These are phyloP conservation scores for Drosophila fuyamai DNA, from an alignment of 1,140 invertebrate species.

Conservation along the genomic window DNA sequence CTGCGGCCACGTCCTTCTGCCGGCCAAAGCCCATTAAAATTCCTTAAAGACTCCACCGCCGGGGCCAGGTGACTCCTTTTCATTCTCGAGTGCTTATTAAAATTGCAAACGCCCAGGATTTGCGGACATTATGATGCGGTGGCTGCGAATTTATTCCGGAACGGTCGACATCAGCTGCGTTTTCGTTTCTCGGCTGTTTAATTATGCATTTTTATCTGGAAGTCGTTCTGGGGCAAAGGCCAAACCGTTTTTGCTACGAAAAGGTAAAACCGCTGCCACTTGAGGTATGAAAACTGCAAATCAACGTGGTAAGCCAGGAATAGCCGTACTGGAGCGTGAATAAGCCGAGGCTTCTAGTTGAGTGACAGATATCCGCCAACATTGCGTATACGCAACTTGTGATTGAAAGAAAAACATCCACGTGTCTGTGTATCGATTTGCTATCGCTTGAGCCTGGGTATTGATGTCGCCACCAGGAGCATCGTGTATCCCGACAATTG, in stretches of 20 bases:
- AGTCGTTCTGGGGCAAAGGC: conserved; percentile 32
- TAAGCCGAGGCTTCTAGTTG: conserved; percentile 13
- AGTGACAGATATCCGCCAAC: conserved; percentile 31
- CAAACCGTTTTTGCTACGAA: conserved; percentile 42
- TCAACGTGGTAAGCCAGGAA: conserved; percentile 40
- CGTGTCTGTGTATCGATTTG: conserved; percentile 24
- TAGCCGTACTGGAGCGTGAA: conserved; percentile 12
- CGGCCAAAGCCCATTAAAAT: conserved; percentile 75
- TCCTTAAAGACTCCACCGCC: conserved; percentile 70
- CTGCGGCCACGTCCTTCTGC: conserved; percentile 49
- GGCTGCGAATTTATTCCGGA: conserved; percentile 74
- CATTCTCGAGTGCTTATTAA: conserved; percentile 83
- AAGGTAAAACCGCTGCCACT: conserved; percentile 41
- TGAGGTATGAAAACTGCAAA: conserved; percentile 45
- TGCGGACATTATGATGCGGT: conserved; percentile 83
- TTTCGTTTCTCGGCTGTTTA: conserved; percentile 51
- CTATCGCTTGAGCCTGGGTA: neutral
- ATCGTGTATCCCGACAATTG: conserved; percentile 20
- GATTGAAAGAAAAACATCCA: conserved; percentile 19
- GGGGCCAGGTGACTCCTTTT: conserved; percentile 67
- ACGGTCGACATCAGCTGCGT: conserved; percentile 52
- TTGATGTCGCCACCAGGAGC: conserved; percentile 31
- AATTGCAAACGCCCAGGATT: conserved; percentile 79
- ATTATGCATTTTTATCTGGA: conserved; percentile 81
- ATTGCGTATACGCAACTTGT: conserved; percentile 53